Conservation (phyloP, 64 coral and sea anemone genomes). For the Montipora cactus region DNA sequence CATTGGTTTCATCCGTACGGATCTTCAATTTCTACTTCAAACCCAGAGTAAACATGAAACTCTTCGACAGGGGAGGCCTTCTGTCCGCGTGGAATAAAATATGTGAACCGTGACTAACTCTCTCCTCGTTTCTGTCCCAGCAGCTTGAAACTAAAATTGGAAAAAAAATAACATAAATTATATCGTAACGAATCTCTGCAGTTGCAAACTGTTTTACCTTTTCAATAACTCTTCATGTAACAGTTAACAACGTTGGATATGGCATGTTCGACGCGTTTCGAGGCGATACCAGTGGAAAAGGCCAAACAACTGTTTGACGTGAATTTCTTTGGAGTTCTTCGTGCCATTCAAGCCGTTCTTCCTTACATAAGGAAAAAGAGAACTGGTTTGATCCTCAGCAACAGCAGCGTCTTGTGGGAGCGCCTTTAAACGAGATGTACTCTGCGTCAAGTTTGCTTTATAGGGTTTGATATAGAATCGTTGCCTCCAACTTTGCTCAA, state of each 20-base stretch:
- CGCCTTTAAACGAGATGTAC: constrained; percentile 59
- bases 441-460: constrained; percentile 70
- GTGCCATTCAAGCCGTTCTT: constrained; percentile 40
- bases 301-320: constrained; percentile 49
- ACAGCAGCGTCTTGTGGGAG: constrained; percentile 51
- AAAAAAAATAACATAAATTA: too few relatives aligned
- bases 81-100: too few relatives aligned
- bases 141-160: too few relatives aligned
- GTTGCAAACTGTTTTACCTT: too few relatives aligned
- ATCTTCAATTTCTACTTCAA: too few relatives aligned
- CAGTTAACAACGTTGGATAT: constrained; percentile 59
- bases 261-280: not conserved
- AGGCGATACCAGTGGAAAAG: constrained; percentile 21
- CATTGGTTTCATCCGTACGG: too few relatives aligned
- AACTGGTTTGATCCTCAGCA: constrained; percentile 51
- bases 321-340: constrained; percentile 50
- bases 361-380: constrained; percentile 51
- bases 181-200: too few relatives aligned
- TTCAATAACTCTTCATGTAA: not conserved
- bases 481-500: constrained; percentile 37
- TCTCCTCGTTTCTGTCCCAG: too few relatives aligned
- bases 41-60: too few relatives aligned
- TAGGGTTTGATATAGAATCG: constrained; percentile 70
- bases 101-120: too few relatives aligned
- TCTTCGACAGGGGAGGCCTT: too few relatives aligned